Conservation (phyloP, 2,113 vertebrate genomes). For the Phaetusa simplex region DNA sequence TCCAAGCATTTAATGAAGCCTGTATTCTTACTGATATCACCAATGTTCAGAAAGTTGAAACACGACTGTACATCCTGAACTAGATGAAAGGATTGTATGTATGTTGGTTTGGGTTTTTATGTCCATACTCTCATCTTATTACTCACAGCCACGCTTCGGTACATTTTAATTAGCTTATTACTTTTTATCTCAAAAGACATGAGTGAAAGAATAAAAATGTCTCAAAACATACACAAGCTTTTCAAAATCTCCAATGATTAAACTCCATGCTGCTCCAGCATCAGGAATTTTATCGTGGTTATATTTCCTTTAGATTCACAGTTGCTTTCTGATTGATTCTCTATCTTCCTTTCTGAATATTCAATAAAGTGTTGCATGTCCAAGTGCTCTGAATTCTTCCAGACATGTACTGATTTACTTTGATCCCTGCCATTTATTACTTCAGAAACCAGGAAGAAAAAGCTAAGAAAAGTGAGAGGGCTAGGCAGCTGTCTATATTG, state of each 20-base stretch:
- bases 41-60: neutral
- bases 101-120: neutral
- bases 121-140: conserved; percentile 14
- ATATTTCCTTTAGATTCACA: conserved; percentile 45
- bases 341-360: conserved; percentile 12
- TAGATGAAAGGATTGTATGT: neutral
- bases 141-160: conserved; percentile 48
- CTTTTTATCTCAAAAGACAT: conserved; percentile 51
- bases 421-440: neutral
- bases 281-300: conserved; percentile 41
- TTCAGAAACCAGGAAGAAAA: neutral
- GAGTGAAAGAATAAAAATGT: conserved; percentile 52
- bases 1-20: neutral
- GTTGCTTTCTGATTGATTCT: conserved; percentile 46
- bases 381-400: neutral
- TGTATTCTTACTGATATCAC: neutral
- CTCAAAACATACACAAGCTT: neutral
- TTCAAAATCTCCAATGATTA: conserved; percentile 21
- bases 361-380: neutral
- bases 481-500: neutral
- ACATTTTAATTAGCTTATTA: conserved; percentile 69
- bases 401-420: neutral
- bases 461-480: neutral
- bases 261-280: neutral
- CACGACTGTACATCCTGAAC: neutral